Conservation (phyloP, 2,113 vertebrate species). For the Origma solitaria region DNA sequence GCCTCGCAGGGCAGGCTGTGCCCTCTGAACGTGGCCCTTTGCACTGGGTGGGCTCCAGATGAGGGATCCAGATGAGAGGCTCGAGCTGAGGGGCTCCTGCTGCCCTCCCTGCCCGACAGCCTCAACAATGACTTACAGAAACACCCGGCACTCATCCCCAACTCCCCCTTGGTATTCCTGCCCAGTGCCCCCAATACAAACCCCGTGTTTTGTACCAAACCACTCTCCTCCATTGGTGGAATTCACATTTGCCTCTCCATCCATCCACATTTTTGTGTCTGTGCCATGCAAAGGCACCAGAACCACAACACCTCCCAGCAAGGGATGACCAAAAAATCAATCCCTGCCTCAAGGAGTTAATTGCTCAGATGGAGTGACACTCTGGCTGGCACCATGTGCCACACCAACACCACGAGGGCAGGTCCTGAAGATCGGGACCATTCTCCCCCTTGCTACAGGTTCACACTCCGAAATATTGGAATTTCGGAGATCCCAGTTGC, state of each 20-base stretch:
- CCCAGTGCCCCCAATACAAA: neutral
- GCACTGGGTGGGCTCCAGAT: fast-evolving
- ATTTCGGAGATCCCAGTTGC: neutral
- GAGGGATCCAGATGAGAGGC: too few relatives aligned
- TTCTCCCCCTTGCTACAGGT: neutral
- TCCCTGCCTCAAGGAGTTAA: neutral
- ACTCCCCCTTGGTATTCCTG: neutral
- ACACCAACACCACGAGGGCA: neutral
- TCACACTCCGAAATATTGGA: neutral
- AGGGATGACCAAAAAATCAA: neutral
- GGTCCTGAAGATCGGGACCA: fast-evolving
- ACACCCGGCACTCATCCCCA: neutral
- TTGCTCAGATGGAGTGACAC: neutral
- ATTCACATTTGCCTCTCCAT: neutral
- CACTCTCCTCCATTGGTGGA: neutral
- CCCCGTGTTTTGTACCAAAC: neutral
- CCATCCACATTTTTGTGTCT: fast-evolving
- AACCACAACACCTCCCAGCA: neutral
- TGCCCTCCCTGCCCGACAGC: neutral
- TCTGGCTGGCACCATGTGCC: fast-evolving
- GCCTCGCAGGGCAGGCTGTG: neutral
- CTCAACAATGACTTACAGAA: neutral
- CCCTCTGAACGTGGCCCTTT: neutral
- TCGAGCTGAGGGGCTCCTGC: neutral
- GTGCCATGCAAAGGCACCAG: neutral